Evolutionary conservation across 53 echinoderm and acorn worm species (phyloP).

Genomic region (Echinometra lucunter): DNA sequence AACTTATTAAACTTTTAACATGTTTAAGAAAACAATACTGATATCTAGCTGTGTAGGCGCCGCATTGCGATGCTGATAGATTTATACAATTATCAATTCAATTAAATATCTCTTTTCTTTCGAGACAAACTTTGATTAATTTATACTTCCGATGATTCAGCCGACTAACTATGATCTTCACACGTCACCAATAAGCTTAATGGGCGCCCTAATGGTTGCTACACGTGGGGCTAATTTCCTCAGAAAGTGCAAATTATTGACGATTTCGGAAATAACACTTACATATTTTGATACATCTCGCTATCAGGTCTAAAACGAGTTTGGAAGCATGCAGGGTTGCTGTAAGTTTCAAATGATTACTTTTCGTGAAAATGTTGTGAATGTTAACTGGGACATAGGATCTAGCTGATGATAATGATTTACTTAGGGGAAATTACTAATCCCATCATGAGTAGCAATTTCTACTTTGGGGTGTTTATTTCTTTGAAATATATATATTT

Average conservation of each 20-base stretch:
- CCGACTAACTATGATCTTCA: background rate
- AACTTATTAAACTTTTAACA: background rate
- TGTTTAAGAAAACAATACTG: background rate
- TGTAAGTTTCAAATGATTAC: background rate
- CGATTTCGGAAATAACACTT: background rate
- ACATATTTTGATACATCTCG: background rate
- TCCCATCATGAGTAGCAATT: background rate
- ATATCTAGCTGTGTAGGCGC: slow-evolving; percentile 13
- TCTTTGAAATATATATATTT: background rate
- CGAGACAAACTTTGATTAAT: slow-evolving; percentile 29
- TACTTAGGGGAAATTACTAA: background rate
- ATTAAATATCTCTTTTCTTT: background rate
- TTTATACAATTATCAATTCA: background rate
- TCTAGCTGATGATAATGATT: background rate
- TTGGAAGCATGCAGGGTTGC: background rate
- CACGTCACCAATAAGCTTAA: slow-evolving; percentile 34
- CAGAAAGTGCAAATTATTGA: slow-evolving; percentile 29
- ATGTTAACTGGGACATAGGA: background rate
- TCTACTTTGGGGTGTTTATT: background rate
- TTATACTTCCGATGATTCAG: slow-evolving; percentile 49
- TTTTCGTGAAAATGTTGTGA: background rate
- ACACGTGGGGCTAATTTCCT: slow-evolving; percentile 38
- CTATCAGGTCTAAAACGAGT: background rate
- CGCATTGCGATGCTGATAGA: background rate
- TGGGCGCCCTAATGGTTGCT: slow-evolving; percentile 8